These are phyloP conservation scores for Nomada fucata DNA, from an alignment of 2,888 invertebrate genomes.

Conservation along the genomic window DNA sequence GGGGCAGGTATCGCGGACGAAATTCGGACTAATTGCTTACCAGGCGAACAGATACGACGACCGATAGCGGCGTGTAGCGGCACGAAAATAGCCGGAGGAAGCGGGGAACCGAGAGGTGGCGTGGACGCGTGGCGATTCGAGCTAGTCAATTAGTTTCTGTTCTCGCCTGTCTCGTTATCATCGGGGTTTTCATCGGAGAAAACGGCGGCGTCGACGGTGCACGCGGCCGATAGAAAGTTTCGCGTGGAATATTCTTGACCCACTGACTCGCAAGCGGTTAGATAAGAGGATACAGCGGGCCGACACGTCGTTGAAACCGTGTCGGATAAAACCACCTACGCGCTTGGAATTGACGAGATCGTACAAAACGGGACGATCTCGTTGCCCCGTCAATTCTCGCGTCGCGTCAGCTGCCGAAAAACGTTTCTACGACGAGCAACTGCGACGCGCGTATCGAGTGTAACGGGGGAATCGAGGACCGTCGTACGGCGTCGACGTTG, in stretches of 20 bases:
- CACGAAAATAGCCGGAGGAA: not conserved
- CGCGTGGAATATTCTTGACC: not conserved
- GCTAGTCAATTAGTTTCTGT: not conserved
- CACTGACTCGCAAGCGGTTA: too few species aligned
- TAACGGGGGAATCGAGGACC: too few species aligned
- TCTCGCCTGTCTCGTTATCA: not conserved
- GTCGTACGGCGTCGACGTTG: not conserved
- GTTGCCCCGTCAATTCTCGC: too few species aligned
- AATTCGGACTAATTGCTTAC: not conserved
- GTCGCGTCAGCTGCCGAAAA: too few species aligned
- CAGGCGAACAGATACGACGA: not conserved
- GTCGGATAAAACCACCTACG: too few species aligned
- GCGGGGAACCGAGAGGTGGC: not conserved
- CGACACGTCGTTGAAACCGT: too few species aligned
- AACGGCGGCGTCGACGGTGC: not conserved
- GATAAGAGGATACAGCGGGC: too few species aligned
- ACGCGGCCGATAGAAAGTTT: not conserved
- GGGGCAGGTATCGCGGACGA: constrained; percentile 8
- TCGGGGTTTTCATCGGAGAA: not conserved
- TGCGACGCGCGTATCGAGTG: too few species aligned
- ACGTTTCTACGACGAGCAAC: too few species aligned
- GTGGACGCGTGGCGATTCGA: too few species aligned
- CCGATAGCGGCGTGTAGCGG: constrained; percentile 12
- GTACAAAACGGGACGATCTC: too few species aligned
- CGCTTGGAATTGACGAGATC: too few species aligned